Percentiles rank a stretch among this genome's conserved stretches.
phyloP scores from a whole-genome alignment of 2,113 vertebrate species.

The Haemorhous mexicanus region DNA sequence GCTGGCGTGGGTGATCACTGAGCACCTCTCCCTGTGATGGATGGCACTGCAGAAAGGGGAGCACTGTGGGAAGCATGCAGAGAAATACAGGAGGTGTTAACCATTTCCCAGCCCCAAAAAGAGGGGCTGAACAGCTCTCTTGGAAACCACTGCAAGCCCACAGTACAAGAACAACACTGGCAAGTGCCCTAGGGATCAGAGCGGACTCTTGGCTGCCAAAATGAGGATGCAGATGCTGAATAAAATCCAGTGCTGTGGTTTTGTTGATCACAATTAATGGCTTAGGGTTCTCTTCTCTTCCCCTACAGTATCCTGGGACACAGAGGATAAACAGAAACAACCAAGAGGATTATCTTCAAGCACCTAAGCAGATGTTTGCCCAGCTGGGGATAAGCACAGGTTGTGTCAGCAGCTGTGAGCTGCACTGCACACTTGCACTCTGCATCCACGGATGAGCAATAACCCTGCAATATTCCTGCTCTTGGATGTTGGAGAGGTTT shows the following conservation, averaged over 20 bases:
- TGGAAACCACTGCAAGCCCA: rapidly evolving
- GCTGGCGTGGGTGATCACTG: background rate
- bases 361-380: conserved; percentile 18
- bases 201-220: background rate
- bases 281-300: background rate
- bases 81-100: background rate
- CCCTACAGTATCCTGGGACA: background rate
- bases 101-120: background rate
- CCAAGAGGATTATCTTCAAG: background rate
- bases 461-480: background rate
- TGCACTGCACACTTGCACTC: conserved; percentile 8
- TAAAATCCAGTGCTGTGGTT: background rate
- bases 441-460: background rate
- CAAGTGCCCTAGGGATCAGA: background rate
- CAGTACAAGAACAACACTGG: background rate
- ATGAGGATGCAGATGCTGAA: background rate
- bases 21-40: conserved; percentile 7
- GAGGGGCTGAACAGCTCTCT: background rate
- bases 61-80: background rate
- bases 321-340: background rate
- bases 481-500: background rate
- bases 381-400: conserved; percentile 45
- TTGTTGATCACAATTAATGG: background rate
- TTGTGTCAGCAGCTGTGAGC: conserved; percentile 26
- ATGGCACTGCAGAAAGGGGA: background rate